phyloP scores from a whole-genome alignment of 2,797 vertebrate species.

The Threskiornis aethiopicus region DNA sequence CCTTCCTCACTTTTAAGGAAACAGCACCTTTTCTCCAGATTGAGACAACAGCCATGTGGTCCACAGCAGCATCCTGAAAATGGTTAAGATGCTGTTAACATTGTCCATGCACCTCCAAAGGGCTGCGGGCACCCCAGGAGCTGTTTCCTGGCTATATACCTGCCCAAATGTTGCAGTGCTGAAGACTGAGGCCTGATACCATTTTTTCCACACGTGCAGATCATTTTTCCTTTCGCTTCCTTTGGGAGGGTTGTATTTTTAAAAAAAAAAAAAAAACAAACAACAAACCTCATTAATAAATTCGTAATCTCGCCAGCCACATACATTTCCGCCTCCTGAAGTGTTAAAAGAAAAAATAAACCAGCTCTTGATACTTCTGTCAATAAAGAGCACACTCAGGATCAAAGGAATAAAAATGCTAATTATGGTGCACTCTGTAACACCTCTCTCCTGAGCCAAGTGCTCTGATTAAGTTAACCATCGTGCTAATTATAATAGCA shows the following conservation, averaged over 20 bases:
- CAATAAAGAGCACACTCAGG: slow-evolving; percentile 45
- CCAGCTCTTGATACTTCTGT: slow-evolving; percentile 49
- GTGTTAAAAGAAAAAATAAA: slow-evolving; percentile 39
- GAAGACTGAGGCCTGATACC: neutral
- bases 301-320: neutral
- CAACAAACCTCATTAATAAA: neutral
- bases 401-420: slow-evolving; percentile 66
- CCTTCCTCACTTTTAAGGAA: neutral
- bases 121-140: neutral
- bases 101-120: neutral
- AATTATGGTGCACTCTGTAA: slow-evolving; percentile 52
- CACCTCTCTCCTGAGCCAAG: slow-evolving; percentile 50
- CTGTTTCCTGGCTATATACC: neutral
- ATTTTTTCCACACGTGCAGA: neutral
- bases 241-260: neutral
- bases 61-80: neutral
- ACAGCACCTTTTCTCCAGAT: neutral
- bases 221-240: neutral
- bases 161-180: neutral
- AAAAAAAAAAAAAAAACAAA: neutral
- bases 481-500: slow-evolving; percentile 45
- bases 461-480: slow-evolving; percentile 65
- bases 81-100: neutral
- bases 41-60: neutral
- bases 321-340: slow-evolving; percentile 28